These are phyloP conservation scores for Bolinopsis microptera DNA, from an alignment of 37 sponge, comb jelly and placozoan genomes.

Conservation along the genomic window DNA sequence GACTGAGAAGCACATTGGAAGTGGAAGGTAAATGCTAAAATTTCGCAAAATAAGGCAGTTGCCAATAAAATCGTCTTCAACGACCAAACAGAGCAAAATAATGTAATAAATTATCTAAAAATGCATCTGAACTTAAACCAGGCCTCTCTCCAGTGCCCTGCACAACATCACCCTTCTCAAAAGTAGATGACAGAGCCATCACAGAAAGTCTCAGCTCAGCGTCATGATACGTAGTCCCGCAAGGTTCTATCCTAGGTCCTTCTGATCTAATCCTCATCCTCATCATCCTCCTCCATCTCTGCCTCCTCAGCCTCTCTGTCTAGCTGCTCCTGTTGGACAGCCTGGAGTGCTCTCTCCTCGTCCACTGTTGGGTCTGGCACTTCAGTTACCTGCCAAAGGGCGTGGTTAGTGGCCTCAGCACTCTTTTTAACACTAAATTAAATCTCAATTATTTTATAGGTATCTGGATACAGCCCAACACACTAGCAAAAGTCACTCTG, in stretches of 20 bases:
- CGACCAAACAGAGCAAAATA: not conserved
- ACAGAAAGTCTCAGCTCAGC: not conserved
- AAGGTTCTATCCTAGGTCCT: not conserved
- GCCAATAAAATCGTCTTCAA: not conserved
- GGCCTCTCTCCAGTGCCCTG: not conserved
- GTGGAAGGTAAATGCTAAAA: not conserved
- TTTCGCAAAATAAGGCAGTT: not conserved
- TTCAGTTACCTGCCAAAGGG: constrained; percentile 70
- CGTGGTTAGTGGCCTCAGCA: not conserved
- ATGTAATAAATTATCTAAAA: not conserved
- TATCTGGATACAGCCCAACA: not conserved
- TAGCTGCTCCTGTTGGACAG: constrained; percentile 72
- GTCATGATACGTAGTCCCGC: not conserved
- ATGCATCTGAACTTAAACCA: not conserved
- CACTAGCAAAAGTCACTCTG: not conserved
- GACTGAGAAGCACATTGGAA: not conserved
- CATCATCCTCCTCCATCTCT: constrained; percentile 94
- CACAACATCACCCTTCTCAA: not conserved
- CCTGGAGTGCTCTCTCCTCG: constrained; percentile 83
- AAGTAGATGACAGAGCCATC: not conserved
- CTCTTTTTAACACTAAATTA: not conserved
- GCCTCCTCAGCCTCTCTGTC: constrained; percentile 78
- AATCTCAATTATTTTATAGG: not conserved
- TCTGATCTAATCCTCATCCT: constrained; percentile 79
- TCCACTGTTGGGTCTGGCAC: constrained; percentile 89